Conservation (phyloP, 2,797 vertebrate genomes). For the Scolopax rusticola region DNA sequence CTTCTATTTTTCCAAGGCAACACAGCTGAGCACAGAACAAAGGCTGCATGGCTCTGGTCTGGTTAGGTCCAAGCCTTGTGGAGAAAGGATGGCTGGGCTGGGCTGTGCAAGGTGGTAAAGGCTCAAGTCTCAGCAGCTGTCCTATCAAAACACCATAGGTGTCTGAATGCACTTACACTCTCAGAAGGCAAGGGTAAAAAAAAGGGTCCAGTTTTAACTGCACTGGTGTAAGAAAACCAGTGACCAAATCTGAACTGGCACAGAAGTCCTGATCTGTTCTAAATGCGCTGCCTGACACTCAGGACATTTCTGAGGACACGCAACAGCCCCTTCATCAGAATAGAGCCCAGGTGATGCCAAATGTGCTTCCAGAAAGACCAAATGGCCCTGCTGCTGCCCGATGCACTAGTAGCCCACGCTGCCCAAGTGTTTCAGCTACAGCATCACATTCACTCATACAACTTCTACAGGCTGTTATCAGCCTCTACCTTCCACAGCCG, state of each 20-base stretch:
- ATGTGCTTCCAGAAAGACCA: neutral
- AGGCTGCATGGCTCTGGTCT: neutral
- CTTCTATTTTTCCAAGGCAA: neutral
- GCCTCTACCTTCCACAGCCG: neutral
- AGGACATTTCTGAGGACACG: neutral
- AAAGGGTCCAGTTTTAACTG: neutral
- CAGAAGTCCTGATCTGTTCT: neutral
- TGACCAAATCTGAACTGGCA: neutral
- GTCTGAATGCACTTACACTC: neutral
- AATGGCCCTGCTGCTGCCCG: fast-evolving
- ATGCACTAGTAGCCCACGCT: neutral
- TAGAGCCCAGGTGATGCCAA: neutral
- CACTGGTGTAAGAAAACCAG: neutral
- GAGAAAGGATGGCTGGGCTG: neutral
- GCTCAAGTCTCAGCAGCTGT: neutral
- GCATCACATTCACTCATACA: neutral
- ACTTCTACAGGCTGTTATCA: neutral
- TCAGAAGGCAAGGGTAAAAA: neutral
- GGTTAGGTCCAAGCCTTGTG: neutral
- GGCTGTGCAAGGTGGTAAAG: neutral
- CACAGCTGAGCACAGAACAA: neutral
- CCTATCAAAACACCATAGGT: fast-evolving
- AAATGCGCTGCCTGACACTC: neutral
- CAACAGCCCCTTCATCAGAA: neutral
- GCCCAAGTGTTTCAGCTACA: neutral